These are phyloP conservation scores for Actenoides lindsayi DNA, from an alignment of 2,113 vertebrate genomes.

Conservation along the genomic window DNA sequence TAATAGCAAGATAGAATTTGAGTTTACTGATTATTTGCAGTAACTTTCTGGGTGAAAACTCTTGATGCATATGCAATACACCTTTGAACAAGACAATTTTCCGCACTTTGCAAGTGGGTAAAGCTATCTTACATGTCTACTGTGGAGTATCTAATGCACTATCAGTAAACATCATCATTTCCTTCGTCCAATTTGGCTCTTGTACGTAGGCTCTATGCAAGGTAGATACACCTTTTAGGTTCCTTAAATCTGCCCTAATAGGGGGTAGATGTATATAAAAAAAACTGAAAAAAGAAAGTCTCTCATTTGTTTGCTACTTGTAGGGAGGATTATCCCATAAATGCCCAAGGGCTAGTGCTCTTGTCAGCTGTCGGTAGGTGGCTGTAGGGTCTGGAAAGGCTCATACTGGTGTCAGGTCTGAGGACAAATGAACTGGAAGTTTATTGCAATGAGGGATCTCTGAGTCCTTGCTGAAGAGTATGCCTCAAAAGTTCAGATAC, in stretches of 20 bases:
- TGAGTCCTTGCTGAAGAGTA: background rate
- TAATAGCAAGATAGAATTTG: background rate
- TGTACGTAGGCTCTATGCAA: accelerated
- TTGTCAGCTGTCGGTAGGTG: accelerated
- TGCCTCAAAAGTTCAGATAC: background rate
- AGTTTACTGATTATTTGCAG: background rate
- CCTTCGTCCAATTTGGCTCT: background rate
- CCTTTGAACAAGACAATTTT: background rate
- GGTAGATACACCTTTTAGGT: background rate
- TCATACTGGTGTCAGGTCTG: background rate
- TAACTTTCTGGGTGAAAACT: background rate
- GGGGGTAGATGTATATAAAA: background rate
- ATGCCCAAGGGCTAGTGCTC: background rate
- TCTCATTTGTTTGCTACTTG: background rate
- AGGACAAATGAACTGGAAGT: background rate
- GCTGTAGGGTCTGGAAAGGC: background rate
- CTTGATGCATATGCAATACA: background rate
- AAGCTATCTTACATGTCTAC: accelerated
- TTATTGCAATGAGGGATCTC: background rate
- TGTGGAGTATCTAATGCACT: background rate
- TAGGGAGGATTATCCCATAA: background rate
- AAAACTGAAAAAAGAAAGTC: background rate
- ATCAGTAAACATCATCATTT: background rate
- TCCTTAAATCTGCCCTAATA: background rate
- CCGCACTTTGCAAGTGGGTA: background rate